Evolutionary conservation across 2,888 invertebrate species (phyloP), one percentile per base, ranked within the genome.

Genomic region (Nemurella pictetii): DNA sequence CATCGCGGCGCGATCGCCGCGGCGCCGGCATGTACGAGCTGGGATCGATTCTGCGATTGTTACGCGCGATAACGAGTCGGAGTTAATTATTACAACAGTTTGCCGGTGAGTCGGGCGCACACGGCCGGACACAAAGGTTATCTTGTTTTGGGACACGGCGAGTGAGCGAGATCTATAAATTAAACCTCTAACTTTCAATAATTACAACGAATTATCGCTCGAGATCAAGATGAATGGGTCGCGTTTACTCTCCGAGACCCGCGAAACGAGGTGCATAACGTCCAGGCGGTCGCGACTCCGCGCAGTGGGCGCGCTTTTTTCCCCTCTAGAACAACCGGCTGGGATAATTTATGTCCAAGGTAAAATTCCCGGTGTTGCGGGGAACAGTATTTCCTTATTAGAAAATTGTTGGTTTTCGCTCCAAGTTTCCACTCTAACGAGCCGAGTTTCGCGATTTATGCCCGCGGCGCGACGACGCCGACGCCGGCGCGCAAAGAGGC

Each of bases 381-480:
- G 28, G 12, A 82, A 82, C 28, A 26, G 82, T 72, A 28, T 72
- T 82, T 55, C 82, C 82, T 82, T 82, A 82, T 82, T 82, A 82
- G 26, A 82, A 82, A 82, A 82, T 72, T 82, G 82, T 82, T 29
- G 35, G 80, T 80, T 81, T 20, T 35, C 20, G 55, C 25, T 35
- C 55, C 20, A 81, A 55, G 36, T 81, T 81, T 81, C 4, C 82
- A 27, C 27, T 72, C 28, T 55, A 82, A 82, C 55, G 72, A 72
- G 20, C 55, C n/a, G 27, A 27, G 82, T 72, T 78, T 72, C 55
- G 28, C 55, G 55, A 72, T 82, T 72, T 82, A 82, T 29, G 9
- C 15, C 27, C 2, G 36, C 36, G n/a, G n/a, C 30, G n/a, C 26
- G 4, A 29, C n/a, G 29, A 4, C n/a, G n/a, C n/a, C n/a, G n/a